Base-by-base conservation (phyloP, 2,888 invertebrate genomes). In the Tenthredo scrophulariae region DNA sequence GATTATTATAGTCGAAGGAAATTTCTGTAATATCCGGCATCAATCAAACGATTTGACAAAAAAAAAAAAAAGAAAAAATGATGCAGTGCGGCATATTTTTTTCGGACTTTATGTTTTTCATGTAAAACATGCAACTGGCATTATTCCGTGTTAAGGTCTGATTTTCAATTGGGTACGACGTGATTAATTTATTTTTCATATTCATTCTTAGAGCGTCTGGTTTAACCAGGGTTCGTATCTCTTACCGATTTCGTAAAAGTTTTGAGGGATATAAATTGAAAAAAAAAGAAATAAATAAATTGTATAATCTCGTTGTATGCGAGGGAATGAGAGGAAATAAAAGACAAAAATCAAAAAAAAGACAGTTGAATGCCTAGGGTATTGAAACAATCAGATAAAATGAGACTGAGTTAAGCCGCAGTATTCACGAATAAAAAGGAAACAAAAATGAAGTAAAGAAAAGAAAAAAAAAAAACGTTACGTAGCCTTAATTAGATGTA, bases 391-490 rank as follows among this genome's bases (percentile, higher is more conserved):
- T 79, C 83, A 83, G 85, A 85, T 85, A 43, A 90, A 88, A 92
- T 93, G 93, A 93, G 93, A 93, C 93, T 93, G 93, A 93, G 91
- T n/a, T n/a, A 89, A 89, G 93, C 86, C 93, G n/a, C n/a, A 93
- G 93, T 93, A 93, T 93, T 93, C 89, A 90, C 87, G 90, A 89
- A 90, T 89, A 40, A 90, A 90, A 91, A 89, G 77, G 80, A 15
- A 83, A 75, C 84, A 84, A 83, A 84, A 58, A 46, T 40, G n/a
- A 67, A 75, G 58, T 40, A 46, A 84, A 82, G 84, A 85, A 85
- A n/a, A 46, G 33, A 70, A 83, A 83, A 13, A 72, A 72, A 82
- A 84, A 84, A 87, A 85, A 87, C 87, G 83, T 86, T 84, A 87
- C 83, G 67, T 87, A 88, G 88, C 87, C 87, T 88, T 88, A 87